phyloP scores from a whole-genome alignment of 2,113 vertebrate genomes.

The Rhinoderma darwinii region DNA sequence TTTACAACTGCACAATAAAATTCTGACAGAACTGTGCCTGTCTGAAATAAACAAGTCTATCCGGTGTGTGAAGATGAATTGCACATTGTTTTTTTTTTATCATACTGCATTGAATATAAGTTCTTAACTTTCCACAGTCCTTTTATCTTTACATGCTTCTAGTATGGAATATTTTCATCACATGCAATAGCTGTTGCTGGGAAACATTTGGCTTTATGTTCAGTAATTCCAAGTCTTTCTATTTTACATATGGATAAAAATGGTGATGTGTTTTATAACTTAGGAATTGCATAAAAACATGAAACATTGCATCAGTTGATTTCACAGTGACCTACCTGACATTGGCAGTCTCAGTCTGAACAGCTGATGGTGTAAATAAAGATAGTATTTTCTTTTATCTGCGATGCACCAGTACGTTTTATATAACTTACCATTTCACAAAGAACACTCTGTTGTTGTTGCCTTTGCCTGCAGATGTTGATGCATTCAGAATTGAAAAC shows the following conservation, averaged over 20 bases:
- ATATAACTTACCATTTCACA: neutral
- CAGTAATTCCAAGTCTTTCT: neutral
- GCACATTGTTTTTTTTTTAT: neutral
- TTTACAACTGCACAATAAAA: constrained; percentile 31
- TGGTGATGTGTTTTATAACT: neutral
- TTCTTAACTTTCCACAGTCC: neutral
- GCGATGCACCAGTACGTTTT: constrained; percentile 1
- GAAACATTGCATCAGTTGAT: neutral
- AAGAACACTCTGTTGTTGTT: constrained; percentile 15
- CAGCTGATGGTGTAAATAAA: neutral
- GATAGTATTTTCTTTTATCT: neutral
- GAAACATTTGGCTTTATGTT: constrained; percentile 12
- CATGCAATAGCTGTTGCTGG: neutral
- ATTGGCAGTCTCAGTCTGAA: neutral
- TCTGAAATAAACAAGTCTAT: constrained; percentile 32
- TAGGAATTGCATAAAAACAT: constrained; percentile 4
- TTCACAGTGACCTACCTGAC: constrained; percentile 34
- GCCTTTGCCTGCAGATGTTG: constrained; percentile 33
- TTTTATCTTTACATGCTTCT: neutral
- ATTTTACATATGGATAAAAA: constrained; percentile 11
- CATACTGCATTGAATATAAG: neutral
- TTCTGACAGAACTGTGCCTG: constrained; percentile 24
- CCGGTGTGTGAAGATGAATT: constrained; percentile 20
- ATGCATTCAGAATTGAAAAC: constrained; percentile 45
- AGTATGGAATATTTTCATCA: neutral